Percentiles rank a stretch among this genome's conserved stretches.
Evolutionary conservation across 2,113 vertebrate genomes (phyloP).

Genomic region (Pogona vitticeps): DNA sequence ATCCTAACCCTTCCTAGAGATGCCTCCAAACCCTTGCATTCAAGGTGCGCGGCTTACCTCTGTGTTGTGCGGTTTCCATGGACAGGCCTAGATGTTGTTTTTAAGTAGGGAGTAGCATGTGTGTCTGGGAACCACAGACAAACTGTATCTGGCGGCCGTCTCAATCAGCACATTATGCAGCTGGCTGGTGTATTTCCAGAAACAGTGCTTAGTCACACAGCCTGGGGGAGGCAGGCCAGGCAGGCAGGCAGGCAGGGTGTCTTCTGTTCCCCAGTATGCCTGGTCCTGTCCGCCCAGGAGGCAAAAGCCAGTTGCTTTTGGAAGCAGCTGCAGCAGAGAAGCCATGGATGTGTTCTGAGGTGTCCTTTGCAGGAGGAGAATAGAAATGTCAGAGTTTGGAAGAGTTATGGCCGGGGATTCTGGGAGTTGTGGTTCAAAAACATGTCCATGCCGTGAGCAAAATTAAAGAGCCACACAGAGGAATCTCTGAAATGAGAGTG

Average conservation of each 20-base stretch:
- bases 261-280: neutral
- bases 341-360: neutral
- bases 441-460: no score
- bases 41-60: neutral
- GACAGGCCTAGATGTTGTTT: neutral
- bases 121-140: neutral
- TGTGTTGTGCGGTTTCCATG: neutral
- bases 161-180: neutral
- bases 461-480: no score
- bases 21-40: neutral
- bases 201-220: neutral
- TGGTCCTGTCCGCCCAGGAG: no score
- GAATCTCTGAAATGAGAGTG: no score
- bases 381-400: neutral
- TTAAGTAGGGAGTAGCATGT: neutral
- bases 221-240: neutral
- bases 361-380: neutral
- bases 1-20: neutral
- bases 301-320: no score
- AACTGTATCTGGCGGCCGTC: neutral
- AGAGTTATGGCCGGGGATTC: no score
- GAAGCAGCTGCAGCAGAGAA: no score
- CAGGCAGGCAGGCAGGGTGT: no score
- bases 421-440: no score
- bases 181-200: neutral